Base-by-base conservation (phyloP, 2,113 vertebrate species). In the Otocyon megalotis region DNA sequence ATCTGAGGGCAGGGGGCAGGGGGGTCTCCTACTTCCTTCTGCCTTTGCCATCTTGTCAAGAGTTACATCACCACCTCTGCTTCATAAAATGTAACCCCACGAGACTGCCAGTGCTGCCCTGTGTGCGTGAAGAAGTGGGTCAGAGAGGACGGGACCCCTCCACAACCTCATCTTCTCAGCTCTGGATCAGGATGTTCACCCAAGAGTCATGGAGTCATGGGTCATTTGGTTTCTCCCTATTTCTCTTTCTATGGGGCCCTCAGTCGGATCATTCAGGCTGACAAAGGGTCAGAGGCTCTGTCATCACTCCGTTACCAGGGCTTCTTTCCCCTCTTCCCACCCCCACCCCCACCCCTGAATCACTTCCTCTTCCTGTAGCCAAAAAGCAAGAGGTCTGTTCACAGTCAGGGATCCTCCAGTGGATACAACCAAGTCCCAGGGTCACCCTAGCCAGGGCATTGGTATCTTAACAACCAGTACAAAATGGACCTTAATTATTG, bases 231-330 rank as follows among this genome's bases (percentile, higher is more conserved):
- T 72, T 86, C 17, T 90, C 30, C 5, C 11, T 0, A 5, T 60
- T 50, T 9, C 5, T 83, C 26, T 56, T 67, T 67, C 54, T 1
- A 0, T 0, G 14, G 26, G 26, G 13, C 3, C 0, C 28, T 83
- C 30, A 8, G 4, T 53, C 5, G 60, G 63, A n/a, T 56, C 14
- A 3, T 54, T 91, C 77, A 22, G 12, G 20, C 69, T 63, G 63
- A 67, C 12, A 32, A 80, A 8, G 9, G 32, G 3, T 20, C 60
- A 60, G 37, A 58, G 35, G 9, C 1, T 26, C 30, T 63, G 50
- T 13, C 6, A 6, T 65, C 19, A 43, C 16, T 50, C 43, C 1
- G 0, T 14, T 32, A 5, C 4, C 62, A 43, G 30, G 48, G 17
- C 48, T 79, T 56, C 48, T 88, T 35, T 86, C 35, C 82, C 58